A percentile compares a stretch with the other conserved stretches of the same genome.
phyloP scores from a whole-genome alignment of 92 coral and sea anemone species.

The Meandrina meandrites region DNA sequence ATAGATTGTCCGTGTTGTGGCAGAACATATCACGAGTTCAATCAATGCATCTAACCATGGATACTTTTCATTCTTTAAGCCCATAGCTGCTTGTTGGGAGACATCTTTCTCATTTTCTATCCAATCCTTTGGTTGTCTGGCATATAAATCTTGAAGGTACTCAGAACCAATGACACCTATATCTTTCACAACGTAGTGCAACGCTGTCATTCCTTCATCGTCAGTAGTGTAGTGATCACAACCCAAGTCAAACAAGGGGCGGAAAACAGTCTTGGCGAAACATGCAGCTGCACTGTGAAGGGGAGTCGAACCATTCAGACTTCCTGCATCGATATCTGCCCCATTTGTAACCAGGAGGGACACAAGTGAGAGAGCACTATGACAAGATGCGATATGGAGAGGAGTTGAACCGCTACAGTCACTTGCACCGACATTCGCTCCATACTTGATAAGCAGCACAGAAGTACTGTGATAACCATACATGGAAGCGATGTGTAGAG shows the following conservation, averaged over 20 bases:
- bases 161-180: background rate
- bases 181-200: constrained; percentile 38
- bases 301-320: constrained; percentile 56
- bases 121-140: constrained; percentile 30
- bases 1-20: background rate
- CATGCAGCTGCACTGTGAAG: constrained; percentile 62
- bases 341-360: constrained; percentile 28
- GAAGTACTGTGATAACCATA: constrained; percentile 46
- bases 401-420: constrained; percentile 67
- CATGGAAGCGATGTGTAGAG: constrained; percentile 53
- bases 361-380: constrained; percentile 15
- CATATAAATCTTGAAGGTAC: constrained; percentile 44
- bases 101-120: constrained; percentile 3
- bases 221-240: constrained; percentile 18
- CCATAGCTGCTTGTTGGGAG: background rate
- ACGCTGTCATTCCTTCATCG: constrained; percentile 22
- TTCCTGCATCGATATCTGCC: constrained; percentile 13
- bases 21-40: background rate
- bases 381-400: constrained; percentile 53
- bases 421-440: constrained; percentile 3
- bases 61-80: background rate
- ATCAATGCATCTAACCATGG: constrained; percentile 21
- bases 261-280: constrained; percentile 12
- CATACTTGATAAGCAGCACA: constrained; percentile 27
- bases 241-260: constrained; percentile 27